Percentiles rank a stretch among this genome's conserved stretches.
phyloP scores from a whole-genome alignment of 2,888 invertebrate genomes.

The Ceratothoa steindachneri region DNA sequence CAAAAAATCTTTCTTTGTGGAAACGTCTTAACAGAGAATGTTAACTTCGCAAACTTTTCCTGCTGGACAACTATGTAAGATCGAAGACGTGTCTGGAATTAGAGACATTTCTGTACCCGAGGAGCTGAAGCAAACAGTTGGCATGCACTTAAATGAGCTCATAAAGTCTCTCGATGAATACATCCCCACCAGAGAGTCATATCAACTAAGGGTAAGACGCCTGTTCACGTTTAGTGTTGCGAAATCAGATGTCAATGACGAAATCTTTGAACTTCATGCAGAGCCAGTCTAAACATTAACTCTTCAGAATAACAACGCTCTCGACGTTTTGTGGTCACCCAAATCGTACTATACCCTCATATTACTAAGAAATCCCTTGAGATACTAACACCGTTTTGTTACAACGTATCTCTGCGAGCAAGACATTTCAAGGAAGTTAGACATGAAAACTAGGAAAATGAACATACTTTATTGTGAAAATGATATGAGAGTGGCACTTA shows the following conservation, averaged over 20 bases:
- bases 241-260: constrained; percentile 25
- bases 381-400: constrained; percentile 31
- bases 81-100: neutral
- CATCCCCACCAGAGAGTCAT: constrained; percentile 18
- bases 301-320: constrained; percentile 11
- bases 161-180: constrained; percentile 24
- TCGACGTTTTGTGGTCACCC: constrained; percentile 5
- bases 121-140: constrained; percentile 24
- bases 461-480: too few relatives aligned
- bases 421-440: constrained; percentile 16
- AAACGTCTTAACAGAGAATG: too few relatives aligned
- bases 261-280: constrained; percentile 27
- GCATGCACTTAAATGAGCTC: constrained; percentile 21
- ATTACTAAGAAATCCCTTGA: constrained; percentile 25
- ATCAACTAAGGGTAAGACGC: constrained; percentile 31
- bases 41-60: too few relatives aligned
- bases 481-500: constrained; percentile 30
- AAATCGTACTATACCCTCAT: constrained; percentile 20
- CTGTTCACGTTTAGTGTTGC: constrained; percentile 30
- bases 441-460: constrained; percentile 31
- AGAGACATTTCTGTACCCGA: constrained; percentile 17
- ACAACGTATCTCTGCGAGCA: constrained; percentile 31
- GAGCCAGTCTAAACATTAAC: constrained; percentile 30
- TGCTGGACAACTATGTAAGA: too few relatives aligned
- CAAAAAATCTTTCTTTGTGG: too few relatives aligned